Evolutionary conservation across 2,888 invertebrate species (phyloP), one percentile per base, ranked within the genome.

Genomic region (Autographa gamma): DNA sequence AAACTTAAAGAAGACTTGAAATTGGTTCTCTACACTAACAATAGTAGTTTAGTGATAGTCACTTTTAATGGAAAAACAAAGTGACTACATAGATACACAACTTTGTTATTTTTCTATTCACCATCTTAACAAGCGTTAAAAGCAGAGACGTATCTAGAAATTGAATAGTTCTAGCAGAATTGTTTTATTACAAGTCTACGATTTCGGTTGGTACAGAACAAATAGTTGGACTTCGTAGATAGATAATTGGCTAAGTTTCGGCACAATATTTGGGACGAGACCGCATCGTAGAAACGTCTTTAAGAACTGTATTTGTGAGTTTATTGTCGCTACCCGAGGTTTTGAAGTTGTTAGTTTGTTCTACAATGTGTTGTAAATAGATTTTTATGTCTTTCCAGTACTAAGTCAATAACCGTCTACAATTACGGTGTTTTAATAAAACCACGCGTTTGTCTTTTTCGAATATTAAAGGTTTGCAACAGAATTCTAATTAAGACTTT

Each of bases 201-300:
- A 25, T 25, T 56, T 56, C 54, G 11, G 54, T 56, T 19, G 25
- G 54, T n/a, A 1, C n/a, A 48, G 48, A 48, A 56, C 54, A 56
- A 56, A 25, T 56, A 19, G 25, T 25, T 56, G 54, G 19, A 56
- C 54, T 25, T 56, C 25, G 54, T 16, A 48, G n/a, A 56, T 56
- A 25, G 54, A 56, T 56, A 56, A 56, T 56, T 56, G 54, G 54
- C 54, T 13, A 56, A 56, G 54, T 56, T 56, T 56, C 25, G 25
- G 13, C 54, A 2, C 54, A 19, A 56, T 56, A 56, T 56, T 56
- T 56, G 54, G 25, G 19, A 56, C 25, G 25, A 48, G 48, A 56
- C 54, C 54, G 54, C 54, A 19, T 56, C 54, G 25, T 14, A 56
- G 19, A 56, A 25, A 3, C 11, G 25, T 19, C 54, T 56, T 56